Percentiles rank a stretch among this genome's conserved stretches.
These are phyloP conservation scores for Salarias fasciatus DNA, from an alignment of 2,797 vertebrate species.

Conservation along the genomic window DNA sequence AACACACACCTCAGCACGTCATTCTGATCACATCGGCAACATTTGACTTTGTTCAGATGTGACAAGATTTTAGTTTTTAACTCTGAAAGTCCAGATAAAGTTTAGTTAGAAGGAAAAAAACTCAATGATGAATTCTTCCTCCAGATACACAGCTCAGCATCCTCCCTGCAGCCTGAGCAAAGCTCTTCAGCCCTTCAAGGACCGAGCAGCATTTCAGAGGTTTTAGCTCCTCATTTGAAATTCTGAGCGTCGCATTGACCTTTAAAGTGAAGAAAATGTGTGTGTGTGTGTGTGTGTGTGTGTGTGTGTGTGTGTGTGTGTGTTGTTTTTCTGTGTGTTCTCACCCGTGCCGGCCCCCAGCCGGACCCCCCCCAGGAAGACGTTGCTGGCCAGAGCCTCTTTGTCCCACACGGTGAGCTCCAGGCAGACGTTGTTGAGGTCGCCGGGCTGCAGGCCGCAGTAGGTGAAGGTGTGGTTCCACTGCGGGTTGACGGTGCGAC, in stretches of 20 bases:
- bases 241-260: not conserved
- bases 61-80: too few species aligned
- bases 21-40: too few species aligned
- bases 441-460: conserved; percentile 87
- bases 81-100: too few species aligned
- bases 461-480: conserved; percentile 98
- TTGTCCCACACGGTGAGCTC: conserved; percentile 98
- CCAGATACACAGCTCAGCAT: not conserved
- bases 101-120: not conserved
- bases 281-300: not conserved
- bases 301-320: not conserved
- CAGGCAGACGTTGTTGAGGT: conserved; percentile 91
- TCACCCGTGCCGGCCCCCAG: conserved; percentile 90
- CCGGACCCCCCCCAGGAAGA: conserved; percentile 95
- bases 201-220: not conserved
- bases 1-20: too few species aligned
- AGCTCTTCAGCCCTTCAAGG: not conserved
- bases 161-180: not conserved
- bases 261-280: not conserved
- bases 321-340: not conserved
- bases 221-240: conserved; percentile 9
- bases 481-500: conserved; percentile 91
- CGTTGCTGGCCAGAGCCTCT: conserved; percentile 94
- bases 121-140: not conserved
- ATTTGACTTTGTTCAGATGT: too few species aligned